These are phyloP conservation scores for Karalla daura DNA, from an alignment of 2,797 vertebrate species.

Conservation along the genomic window DNA sequence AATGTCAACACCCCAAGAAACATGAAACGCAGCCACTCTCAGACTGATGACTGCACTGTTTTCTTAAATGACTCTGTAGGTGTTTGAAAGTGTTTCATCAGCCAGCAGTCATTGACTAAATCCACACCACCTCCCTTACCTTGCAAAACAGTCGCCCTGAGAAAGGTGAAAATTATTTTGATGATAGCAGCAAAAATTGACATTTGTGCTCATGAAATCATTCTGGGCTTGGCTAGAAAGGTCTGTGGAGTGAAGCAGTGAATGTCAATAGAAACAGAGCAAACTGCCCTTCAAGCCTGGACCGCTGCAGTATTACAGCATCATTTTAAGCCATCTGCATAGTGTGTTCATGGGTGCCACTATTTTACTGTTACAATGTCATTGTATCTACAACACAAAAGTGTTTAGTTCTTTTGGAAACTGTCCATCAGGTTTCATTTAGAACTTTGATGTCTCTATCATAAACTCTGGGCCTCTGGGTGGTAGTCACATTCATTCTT, in stretches of 20 bases:
- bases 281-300: slow-evolving; percentile 32
- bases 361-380: too few relatives aligned
- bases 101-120: slow-evolving; percentile 19
- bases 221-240: neutral
- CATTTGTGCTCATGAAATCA: slow-evolving; percentile 6
- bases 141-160: slow-evolving; percentile 10
- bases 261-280: slow-evolving; percentile 27
- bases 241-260: slow-evolving; percentile 6
- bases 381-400: too few relatives aligned
- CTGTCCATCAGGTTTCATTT: too few relatives aligned
- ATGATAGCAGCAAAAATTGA: slow-evolving; percentile 6
- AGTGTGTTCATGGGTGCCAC: too few relatives aligned
- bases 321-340: too few relatives aligned
- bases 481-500: slow-evolving; percentile 20
- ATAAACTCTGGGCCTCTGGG: too few relatives aligned
- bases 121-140: neutral
- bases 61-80: slow-evolving; percentile 13
- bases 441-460: too few relatives aligned
- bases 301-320: too few relatives aligned
- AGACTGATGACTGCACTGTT: slow-evolving; percentile 20
- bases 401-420: too few relatives aligned
- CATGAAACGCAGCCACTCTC: slow-evolving; percentile 13
- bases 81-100: slow-evolving; percentile 23
- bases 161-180: slow-evolving; percentile 7
- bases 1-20: slow-evolving; percentile 15